These are phyloP conservation scores for Euproctis similis DNA, from an alignment of 2,888 invertebrate genomes.

Conservation along the genomic window DNA sequence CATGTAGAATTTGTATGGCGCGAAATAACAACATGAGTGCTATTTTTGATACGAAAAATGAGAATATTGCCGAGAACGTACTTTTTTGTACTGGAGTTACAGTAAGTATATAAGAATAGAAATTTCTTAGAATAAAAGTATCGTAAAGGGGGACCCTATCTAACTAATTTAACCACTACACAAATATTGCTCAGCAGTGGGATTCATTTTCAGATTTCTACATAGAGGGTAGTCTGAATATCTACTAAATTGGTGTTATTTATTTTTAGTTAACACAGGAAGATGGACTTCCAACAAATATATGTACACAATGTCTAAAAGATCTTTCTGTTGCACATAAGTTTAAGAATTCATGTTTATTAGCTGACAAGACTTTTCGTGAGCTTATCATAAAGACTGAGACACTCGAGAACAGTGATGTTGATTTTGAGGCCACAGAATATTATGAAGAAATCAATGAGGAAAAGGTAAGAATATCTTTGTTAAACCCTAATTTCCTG, in stretches of 20 bases:
- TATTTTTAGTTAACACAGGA: conserved; percentile 21
- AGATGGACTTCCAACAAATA: conserved; percentile 29
- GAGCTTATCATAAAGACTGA: conserved; percentile 34
- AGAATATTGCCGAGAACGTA: conserved; percentile 30
- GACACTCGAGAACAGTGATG: conserved; percentile 7
- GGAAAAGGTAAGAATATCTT: no score
- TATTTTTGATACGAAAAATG: conserved; percentile 26
- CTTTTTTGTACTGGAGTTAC: conserved; percentile 42
- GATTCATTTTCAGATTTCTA: no score
- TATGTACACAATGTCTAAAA: conserved; percentile 32
- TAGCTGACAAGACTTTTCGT: conserved; percentile 29
- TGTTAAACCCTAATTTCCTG: no score
- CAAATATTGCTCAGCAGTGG: no score
- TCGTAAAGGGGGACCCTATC: no score
- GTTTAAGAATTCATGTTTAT: conserved; percentile 38
- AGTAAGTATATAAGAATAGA: no score
- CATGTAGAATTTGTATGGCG: conserved; percentile 38
- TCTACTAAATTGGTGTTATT: no score
- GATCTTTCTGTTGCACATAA: conserved; percentile 31
- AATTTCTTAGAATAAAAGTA: no score
- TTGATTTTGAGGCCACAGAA: conserved; percentile 7
- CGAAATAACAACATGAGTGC: conserved; percentile 22
- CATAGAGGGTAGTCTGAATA: no score
- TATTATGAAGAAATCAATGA: no score
- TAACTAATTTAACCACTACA: no score